Conservation (phyloP, 1,140 invertebrate species). For the Drosophila ironensis region DNA sequence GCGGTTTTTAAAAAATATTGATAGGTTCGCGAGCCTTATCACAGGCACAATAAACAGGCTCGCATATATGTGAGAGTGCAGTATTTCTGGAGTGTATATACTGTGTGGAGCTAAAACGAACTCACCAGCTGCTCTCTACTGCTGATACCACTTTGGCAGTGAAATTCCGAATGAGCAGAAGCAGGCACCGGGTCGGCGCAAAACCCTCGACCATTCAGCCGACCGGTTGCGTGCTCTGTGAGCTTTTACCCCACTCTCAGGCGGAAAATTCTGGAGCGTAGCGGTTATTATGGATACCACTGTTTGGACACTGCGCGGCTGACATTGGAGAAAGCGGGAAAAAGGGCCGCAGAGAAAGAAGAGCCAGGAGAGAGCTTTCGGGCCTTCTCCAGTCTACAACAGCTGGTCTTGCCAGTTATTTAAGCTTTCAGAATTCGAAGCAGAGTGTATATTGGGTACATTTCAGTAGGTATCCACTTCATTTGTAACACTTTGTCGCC, state of each 20-base stretch:
- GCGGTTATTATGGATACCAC: neutral
- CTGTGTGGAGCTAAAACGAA: slow-evolving; percentile 8
- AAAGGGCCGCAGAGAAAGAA: slow-evolving; percentile 2
- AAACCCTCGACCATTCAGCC: slow-evolving; percentile 19
- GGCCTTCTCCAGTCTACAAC: slow-evolving; percentile 24
- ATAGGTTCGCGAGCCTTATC: slow-evolving; percentile 60
- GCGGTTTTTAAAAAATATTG: too few species aligned
- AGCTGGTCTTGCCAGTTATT: slow-evolving; percentile 44
- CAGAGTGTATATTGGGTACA: too few species aligned
- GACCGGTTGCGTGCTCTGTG: slow-evolving; percentile 54
- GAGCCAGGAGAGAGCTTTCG: slow-evolving; percentile 40
- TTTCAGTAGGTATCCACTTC: too few species aligned
- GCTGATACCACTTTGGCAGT: slow-evolving; percentile 66
- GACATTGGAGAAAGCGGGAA: slow-evolving; percentile 19
- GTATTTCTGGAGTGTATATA: too few species aligned
- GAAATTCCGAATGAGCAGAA: slow-evolving; percentile 51
- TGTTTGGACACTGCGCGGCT: slow-evolving; percentile 4
- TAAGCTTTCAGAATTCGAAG: neutral
- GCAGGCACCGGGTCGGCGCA: too few species aligned
- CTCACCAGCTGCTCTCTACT: slow-evolving; percentile 8
- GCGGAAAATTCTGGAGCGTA: neutral
- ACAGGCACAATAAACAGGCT: too few species aligned
- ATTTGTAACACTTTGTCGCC: too few species aligned
- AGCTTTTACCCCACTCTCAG: slow-evolving; percentile 40
- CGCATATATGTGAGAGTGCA: too few species aligned